Evolutionary conservation across 2,797 vertebrate genomes (phyloP), one percentile per base, ranked within the genome.

Genomic region (Acanthis flammea): DNA sequence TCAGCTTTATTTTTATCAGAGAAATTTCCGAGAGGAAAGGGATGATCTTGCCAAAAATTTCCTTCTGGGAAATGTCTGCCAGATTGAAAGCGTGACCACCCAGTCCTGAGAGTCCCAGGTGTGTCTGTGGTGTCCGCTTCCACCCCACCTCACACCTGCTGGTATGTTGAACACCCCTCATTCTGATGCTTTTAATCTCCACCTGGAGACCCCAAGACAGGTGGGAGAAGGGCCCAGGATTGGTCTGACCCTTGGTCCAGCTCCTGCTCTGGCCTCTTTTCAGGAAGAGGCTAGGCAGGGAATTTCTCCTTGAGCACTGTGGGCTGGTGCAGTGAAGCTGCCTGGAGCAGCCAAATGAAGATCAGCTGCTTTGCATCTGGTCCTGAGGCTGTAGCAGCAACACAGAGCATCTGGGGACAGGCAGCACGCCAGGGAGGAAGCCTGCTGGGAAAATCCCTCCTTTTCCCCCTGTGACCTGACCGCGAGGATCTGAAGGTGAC

Each of bases 391-490:
- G 41, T 22, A 74, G 5, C 53, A 68, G 71, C 81, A 19, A 12
- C 19, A 0, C 1, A 0, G 94, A 95, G 84, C 88, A 91, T 91
- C 74, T 91, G 94, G 91, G 92, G 92, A 79, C 87, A 90, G 66
- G 78, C 81, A 0, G 58, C 2, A 1, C 2, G 50, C 81, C 83
- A 91, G 68, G 72, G 72, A 65, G 12, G 41, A 72, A 85, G 41
- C 78, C 86, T 93, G 88, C 91, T 92, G 91, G 85, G 92, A 95
- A 94, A 88, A 92, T 74, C 92, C 65, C 68, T 85, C 37, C 65
- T 53, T 74, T 62, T 82, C 21, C 65, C 68, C 54, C 28, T 31
- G 18, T 47, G 77, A 87, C 77, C 74, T 17, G 42, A 16, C 61
- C 61, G 84, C 1, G 0, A 72, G 74, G 41, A 74, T 68, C 84